Percentiles rank a stretch among this genome's conserved stretches.
Conservation (phyloP, 1,140 invertebrate species). For the Pseudomyrmex cubaensis region DNA sequence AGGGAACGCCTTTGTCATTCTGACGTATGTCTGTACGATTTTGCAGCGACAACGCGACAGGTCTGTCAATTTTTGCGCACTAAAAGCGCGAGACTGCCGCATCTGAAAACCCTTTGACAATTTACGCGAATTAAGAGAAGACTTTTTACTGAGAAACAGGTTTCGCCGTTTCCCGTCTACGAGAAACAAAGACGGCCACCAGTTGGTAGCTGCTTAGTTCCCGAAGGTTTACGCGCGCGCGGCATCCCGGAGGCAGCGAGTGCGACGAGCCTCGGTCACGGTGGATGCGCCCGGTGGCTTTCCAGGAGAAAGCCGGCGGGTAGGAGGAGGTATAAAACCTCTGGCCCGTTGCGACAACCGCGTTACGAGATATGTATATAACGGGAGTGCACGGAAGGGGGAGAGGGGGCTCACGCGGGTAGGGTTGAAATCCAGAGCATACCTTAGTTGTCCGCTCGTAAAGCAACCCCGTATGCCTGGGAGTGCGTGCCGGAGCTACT, state of each 20-base stretch:
- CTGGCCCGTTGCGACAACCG: conserved; percentile 78
- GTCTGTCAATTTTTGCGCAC: conserved; percentile 9
- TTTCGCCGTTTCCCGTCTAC: conserved; percentile 18
- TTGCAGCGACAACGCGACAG: conserved; percentile 13
- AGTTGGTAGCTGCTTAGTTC: conserved; percentile 58
- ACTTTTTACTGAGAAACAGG: conserved; percentile 7
- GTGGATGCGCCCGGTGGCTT: conserved; percentile 71
- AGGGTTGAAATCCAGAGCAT: conserved; percentile 81
- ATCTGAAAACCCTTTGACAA: too few relatives aligned
- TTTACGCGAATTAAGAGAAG: background rate
- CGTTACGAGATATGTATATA: conserved; percentile 75
- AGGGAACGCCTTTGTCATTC: conserved; percentile 51
- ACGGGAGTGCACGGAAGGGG: conserved; percentile 54
- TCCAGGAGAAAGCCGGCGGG: conserved; percentile 69
- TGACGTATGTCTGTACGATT: conserved; percentile 15
- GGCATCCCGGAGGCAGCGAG: conserved; percentile 70
- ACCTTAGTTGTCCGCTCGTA: conserved; percentile 85
- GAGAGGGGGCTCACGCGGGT: conserved; percentile 62
- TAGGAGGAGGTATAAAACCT: conserved; percentile 79
- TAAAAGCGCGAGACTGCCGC: background rate
- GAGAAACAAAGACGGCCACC: conserved; percentile 15
- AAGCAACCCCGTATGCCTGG: conserved; percentile 84
- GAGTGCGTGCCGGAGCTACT: conserved; percentile 77
- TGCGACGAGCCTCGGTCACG: conserved; percentile 75
- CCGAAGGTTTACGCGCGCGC: conserved; percentile 67